Percentiles rank a stretch among this genome's conserved stretches.
phyloP scores from a whole-genome alignment of 1,140 invertebrate genomes.

The honey bee (Apis mellifera) region Amel_HAv3.1 CM009941.2:10464501-10465000 shows the following conservation, averaged over 20 bases:
- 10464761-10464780: slow-evolving; percentile 83
- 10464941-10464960: background rate
- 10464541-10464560: too few species aligned
- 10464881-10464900: slow-evolving; percentile 33
- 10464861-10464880: slow-evolving; percentile 51
- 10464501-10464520: too few species aligned
- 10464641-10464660: background rate
- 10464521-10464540: too few species aligned
- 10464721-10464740: slow-evolving; percentile 86
- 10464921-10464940: background rate
- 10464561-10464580: too few species aligned
- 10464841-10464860: slow-evolving; percentile 46
- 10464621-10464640: too few species aligned
- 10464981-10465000: too few species aligned
- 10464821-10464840: slow-evolving; percentile 60
- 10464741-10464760: slow-evolving; percentile 87
- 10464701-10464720: slow-evolving; percentile 85
- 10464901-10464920: background rate
- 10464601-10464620: too few species aligned
- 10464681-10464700: slow-evolving; percentile 79
- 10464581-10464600: too few species aligned
- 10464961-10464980: too few species aligned
- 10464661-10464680: background rate
- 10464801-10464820: slow-evolving; percentile 83
- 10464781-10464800: slow-evolving; percentile 82